Evolutionary conservation across 2,113 vertebrate species (phyloP).

Genomic region (Platysteira castanea): DNA sequence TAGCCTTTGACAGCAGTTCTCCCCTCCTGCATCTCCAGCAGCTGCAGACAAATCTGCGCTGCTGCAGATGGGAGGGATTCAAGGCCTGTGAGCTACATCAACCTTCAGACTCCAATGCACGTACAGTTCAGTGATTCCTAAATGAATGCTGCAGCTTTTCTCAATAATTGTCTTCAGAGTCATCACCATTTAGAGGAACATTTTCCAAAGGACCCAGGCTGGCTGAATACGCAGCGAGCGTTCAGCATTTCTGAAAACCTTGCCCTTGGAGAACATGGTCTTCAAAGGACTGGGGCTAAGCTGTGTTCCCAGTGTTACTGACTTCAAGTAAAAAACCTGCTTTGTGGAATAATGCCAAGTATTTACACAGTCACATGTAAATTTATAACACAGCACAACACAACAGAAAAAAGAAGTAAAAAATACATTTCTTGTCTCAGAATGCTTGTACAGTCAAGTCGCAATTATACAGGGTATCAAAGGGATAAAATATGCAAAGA

Average conservation of each 20-base stretch:
- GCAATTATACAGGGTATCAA: not conserved
- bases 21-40: not conserved
- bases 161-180: not conserved
- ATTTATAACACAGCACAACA: not conserved
- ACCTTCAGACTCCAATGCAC: not conserved
- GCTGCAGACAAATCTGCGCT: not conserved
- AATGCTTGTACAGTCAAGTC: not conserved
- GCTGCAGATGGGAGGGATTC: not conserved
- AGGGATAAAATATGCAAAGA: conserved; percentile 4
- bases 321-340: not conserved
- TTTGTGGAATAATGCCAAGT: not conserved
- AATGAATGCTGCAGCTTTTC: not conserved
- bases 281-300: not conserved
- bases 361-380: not conserved
- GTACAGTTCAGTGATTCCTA: not conserved
- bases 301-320: not conserved
- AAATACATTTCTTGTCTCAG: not conserved
- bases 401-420: not conserved
- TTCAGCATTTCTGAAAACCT: not conserved
- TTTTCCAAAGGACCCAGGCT: not conserved
- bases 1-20: not conserved
- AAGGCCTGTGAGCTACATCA: not conserved
- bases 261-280: not conserved
- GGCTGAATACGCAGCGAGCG: rapidly evolving
- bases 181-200: not conserved